phyloP scores from a whole-genome alignment of 1,140 invertebrate species.

The Aphidius ervi region DNA sequence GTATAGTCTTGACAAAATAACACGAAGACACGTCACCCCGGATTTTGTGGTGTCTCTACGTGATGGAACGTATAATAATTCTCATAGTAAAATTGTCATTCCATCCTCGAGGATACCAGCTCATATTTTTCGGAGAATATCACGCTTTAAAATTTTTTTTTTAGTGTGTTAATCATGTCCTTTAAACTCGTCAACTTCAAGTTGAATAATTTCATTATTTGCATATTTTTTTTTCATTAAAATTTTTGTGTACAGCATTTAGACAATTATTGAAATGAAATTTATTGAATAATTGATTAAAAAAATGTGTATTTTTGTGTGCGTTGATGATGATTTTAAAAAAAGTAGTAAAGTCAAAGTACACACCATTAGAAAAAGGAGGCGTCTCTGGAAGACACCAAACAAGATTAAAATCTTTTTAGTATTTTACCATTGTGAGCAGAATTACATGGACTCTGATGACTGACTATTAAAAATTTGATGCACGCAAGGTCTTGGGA shows the following conservation, averaged over 20 bases:
- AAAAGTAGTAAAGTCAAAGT: no score
- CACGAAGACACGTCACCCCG: constrained; percentile 10
- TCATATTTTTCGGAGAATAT: constrained; percentile 20
- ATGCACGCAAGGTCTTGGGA: constrained; percentile 35
- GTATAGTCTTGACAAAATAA: constrained; percentile 25
- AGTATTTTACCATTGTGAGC: constrained; percentile 34
- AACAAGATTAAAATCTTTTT: constrained; percentile 38
- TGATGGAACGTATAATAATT: constrained; percentile 37
- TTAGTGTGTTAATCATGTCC: background rate
- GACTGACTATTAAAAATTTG: constrained; percentile 26
- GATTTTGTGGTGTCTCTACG: constrained; percentile 24
- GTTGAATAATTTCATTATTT: background rate
- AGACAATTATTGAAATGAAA: no score
- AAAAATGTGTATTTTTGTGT: no score
- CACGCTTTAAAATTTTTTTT: constrained; percentile 7
- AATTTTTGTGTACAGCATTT: no score
- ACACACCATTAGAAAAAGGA: constrained; percentile 6
- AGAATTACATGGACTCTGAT: constrained; percentile 43
- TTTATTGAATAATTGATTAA: no score
- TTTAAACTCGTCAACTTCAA: background rate
- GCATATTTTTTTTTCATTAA: background rate
- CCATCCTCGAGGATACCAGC: constrained; percentile 13
- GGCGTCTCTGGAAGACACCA: constrained; percentile 30
- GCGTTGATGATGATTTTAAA: no score
- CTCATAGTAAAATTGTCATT: constrained; percentile 24